phyloP scores from a whole-genome alignment of 2,888 invertebrate species.

The Heteromyza rotundicornis region DNA sequence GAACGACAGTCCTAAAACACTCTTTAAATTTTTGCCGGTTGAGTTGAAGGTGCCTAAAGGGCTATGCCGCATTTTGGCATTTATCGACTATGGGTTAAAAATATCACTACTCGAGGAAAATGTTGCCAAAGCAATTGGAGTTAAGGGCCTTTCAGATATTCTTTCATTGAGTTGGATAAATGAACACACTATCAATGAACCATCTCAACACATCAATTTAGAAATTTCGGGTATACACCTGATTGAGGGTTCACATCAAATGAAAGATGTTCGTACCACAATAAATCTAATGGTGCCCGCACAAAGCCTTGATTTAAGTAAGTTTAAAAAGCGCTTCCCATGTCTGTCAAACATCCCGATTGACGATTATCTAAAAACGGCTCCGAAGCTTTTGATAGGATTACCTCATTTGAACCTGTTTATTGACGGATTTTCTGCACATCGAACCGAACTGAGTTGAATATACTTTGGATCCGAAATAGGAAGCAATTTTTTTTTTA shows the following conservation, averaged over 20 bases:
- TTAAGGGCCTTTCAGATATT: slow-evolving; percentile 18
- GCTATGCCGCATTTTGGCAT: slow-evolving; percentile 20
- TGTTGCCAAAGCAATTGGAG: slow-evolving; percentile 15
- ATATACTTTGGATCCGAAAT: slow-evolving; percentile 10
- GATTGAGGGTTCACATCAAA: not conserved
- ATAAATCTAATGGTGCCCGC: slow-evolving; percentile 12
- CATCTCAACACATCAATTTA: slow-evolving; percentile 15
- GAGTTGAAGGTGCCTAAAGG: slow-evolving; percentile 8
- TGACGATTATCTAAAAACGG: slow-evolving; percentile 10
- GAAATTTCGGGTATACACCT: slow-evolving; percentile 7
- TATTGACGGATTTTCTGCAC: slow-evolving; percentile 7
- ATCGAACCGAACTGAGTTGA: slow-evolving; percentile 10
- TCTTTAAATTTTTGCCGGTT: slow-evolving; percentile 24
- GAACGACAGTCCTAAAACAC: slow-evolving; percentile 1
- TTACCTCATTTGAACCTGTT: slow-evolving; percentile 14
- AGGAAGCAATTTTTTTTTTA: too few species aligned
- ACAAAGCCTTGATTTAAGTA: slow-evolving; percentile 7
- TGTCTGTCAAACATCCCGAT: not conserved
- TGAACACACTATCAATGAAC: slow-evolving; percentile 9
- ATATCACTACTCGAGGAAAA: slow-evolving; percentile 21
- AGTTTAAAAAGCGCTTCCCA: not conserved
- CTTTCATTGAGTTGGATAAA: slow-evolving; percentile 12
- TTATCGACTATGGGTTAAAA: slow-evolving; percentile 27
- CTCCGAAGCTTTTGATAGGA: slow-evolving; percentile 7
- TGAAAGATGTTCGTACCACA: slow-evolving; percentile 16